Base-by-base conservation (phyloP, 2,797 vertebrate genomes). In the Anableps anableps region DNA sequence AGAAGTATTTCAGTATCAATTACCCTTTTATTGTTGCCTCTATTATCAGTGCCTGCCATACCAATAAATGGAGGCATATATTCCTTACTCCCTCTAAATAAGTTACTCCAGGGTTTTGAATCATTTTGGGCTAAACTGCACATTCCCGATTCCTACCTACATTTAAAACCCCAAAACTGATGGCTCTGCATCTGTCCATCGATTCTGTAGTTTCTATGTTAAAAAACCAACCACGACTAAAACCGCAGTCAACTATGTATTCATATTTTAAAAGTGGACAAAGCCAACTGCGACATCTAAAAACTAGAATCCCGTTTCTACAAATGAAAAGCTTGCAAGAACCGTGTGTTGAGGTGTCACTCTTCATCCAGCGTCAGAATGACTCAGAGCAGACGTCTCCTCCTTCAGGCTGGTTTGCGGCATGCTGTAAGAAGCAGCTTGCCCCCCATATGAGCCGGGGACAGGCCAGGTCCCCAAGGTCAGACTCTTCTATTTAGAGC, bases 401-500 rank as follows among this genome's bases (percentile, higher is more conserved):
- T 89, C 80, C 82, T 92, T 76, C 80, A 84, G 86, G 83, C 88
- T 62, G 78, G 58, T 71, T 78, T 87, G 87, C 88, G 93, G 81
- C 88, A 80, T 73, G 77, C 86, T 88, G 80, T 89, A 83, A 88
- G 87, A 72, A 90, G 89, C 89, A 89, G 89, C 92, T 90, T 91
- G 89, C 76, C 91, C 89, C 89, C 77, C 88, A 92, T 90, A 90
- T 90, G 91, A 93, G 90, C 86, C 76, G 47, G 81, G 79, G 80
- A 86, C 83, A 83, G 89, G 82, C 86, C 83, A 58, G 76, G 85
- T 87, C 90, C 88, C 91, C 3, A 77, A 90, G 88, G 91, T 91
- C 86, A 80, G 58, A 80, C 80, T 87, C 85, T 71, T 83, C 89
- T 88, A 90, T 94, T 93, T 91, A 92, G 92, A 89, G 91, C 92